Percentiles rank a stretch among this genome's conserved stretches.
phyloP scores from a whole-genome alignment of 64 coral and sea anemone species.

The Stylophora pistillata region DNA sequence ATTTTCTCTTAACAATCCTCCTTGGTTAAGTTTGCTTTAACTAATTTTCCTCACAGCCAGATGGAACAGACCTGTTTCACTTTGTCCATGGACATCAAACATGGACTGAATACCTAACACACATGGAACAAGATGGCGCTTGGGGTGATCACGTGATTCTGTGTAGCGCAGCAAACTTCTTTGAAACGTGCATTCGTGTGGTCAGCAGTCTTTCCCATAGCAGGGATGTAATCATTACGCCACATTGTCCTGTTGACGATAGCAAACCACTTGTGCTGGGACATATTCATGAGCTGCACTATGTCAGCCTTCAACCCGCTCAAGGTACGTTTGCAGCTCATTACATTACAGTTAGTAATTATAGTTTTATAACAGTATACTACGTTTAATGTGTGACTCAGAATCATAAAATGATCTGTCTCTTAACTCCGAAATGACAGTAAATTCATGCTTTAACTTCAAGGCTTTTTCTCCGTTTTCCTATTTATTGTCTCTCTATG shows the following conservation, averaged over 20 bases:
- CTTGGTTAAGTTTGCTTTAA: too few relatives aligned
- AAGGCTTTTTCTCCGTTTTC: too few relatives aligned
- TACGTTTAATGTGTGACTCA: too few relatives aligned
- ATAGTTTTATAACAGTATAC: too few relatives aligned
- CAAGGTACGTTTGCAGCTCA: neutral
- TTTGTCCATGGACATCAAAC: neutral
- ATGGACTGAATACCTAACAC: neutral
- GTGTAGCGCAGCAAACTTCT: neutral
- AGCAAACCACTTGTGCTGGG: neutral
- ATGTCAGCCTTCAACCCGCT: neutral
- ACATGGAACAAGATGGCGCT: neutral
- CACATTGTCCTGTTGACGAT: neutral
- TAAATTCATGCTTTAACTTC: too few relatives aligned
- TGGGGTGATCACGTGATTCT: slow-evolving; percentile 10
- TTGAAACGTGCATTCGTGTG: neutral
- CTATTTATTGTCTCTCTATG: too few relatives aligned
- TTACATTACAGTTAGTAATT: too few relatives aligned
- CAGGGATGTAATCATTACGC: neutral
- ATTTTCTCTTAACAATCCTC: too few relatives aligned
- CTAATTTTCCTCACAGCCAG: neutral
- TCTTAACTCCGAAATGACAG: too few relatives aligned
- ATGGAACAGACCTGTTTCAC: neutral
- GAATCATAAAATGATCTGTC: too few relatives aligned
- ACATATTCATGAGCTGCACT: neutral
- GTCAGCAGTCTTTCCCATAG: neutral